A percentile compares a stretch with the other conserved stretches of the same genome.
phyloP scores from a whole-genome alignment of 2,888 invertebrate genomes.

The Apocheima hispidaria region DNA sequence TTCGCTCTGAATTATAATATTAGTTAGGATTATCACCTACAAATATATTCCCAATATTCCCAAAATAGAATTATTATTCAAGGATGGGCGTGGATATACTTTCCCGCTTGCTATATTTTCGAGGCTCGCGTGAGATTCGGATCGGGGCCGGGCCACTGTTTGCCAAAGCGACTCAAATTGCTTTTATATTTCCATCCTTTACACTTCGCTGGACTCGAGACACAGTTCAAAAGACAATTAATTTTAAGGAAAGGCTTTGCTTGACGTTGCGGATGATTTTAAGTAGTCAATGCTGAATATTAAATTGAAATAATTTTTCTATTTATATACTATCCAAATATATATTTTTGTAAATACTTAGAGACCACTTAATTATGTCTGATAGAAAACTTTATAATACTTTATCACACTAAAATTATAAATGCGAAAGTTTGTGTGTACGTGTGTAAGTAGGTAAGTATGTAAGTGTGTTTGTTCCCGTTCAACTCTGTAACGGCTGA shows the following conservation, averaged over 20 bases:
- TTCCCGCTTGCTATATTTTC: slow-evolving; percentile 48
- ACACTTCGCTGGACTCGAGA: slow-evolving; percentile 54
- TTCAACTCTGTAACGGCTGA: too few relatives aligned
- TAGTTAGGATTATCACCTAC: too few relatives aligned
- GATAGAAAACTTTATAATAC: background rate
- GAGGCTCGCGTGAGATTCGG: slow-evolving; percentile 51
- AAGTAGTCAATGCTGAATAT: slow-evolving; percentile 32
- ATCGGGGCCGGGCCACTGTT: slow-evolving; percentile 50
- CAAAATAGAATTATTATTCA: too few relatives aligned
- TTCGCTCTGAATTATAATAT: too few relatives aligned
- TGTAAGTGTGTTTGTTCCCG: too few relatives aligned
- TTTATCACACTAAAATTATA: background rate
- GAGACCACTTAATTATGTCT: background rate
- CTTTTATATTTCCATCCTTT: slow-evolving; percentile 60
- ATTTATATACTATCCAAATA: background rate
- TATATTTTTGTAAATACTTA: background rate
- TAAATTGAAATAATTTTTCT: slow-evolving; percentile 9
- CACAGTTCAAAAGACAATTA: slow-evolving; percentile 54
- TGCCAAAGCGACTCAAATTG: slow-evolving; percentile 55
- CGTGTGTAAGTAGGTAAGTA: too few relatives aligned
- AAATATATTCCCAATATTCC: slow-evolving; percentile 3
- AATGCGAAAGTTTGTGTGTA: too few relatives aligned
- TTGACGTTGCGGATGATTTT: slow-evolving; percentile 42
- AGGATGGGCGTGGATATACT: slow-evolving; percentile 42
- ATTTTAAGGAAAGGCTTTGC: slow-evolving; percentile 41